Conservation (phyloP, 2,888 invertebrate genomes). For the Sesia bembeciformis region DNA sequence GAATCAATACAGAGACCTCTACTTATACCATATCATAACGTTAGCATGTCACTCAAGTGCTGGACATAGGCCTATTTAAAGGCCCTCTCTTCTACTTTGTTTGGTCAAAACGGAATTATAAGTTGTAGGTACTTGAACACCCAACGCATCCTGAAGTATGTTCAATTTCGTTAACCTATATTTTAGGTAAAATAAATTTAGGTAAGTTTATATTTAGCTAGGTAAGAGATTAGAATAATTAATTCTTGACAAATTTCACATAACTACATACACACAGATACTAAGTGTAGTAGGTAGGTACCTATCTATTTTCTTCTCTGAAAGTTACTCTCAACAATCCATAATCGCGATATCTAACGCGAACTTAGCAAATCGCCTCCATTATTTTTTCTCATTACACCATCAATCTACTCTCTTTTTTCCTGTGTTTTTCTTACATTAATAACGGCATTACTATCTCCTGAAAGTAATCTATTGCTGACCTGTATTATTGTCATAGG, state of each 20-base stretch:
- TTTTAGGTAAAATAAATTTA: too few species aligned
- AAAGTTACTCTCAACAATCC: neutral
- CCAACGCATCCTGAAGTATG: too few species aligned
- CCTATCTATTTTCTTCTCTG: neutral
- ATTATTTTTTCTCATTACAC: conserved; percentile 44
- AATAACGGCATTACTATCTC: conserved; percentile 65
- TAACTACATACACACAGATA: neutral
- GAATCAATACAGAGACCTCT: too few species aligned
- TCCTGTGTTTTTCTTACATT: conserved; percentile 68
- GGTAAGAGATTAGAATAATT: too few species aligned
- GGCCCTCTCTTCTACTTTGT: too few species aligned
- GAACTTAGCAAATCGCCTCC: conserved; percentile 39
- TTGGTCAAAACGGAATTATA: too few species aligned
- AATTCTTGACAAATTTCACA: neutral
- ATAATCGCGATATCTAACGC: conserved; percentile 13
- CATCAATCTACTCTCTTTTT: conserved; percentile 54
- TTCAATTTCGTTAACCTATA: too few species aligned
- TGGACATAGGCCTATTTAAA: too few species aligned
- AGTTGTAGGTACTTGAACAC: too few species aligned
- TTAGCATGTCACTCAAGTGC: too few species aligned
- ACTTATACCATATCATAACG: too few species aligned
- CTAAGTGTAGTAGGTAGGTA: neutral
- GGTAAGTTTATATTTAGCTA: too few species aligned
- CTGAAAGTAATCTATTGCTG: conserved; percentile 68
- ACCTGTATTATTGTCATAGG: conserved; percentile 74